Conservation (phyloP, 2,888 invertebrate species). For the Hydraecia micacea region DNA sequence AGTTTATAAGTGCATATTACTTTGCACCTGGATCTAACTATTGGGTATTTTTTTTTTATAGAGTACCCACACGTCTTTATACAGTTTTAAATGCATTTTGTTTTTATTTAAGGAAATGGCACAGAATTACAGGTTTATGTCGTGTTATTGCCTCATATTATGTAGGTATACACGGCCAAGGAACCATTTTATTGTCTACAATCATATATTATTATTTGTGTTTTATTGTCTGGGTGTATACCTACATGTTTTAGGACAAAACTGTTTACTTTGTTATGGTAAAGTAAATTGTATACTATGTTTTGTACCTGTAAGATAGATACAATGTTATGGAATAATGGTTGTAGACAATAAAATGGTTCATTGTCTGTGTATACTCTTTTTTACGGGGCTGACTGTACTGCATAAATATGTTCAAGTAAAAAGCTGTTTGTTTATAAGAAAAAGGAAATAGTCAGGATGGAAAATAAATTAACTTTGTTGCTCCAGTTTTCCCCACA, state of each 20-base stretch:
- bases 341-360: not conserved
- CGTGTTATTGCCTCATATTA: not conserved
- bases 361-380: not conserved
- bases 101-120: not conserved
- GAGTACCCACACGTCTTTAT: not conserved
- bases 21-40: conserved; percentile 26
- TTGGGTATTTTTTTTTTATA: conserved; percentile 14
- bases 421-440: not conserved
- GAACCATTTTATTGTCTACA: not conserved
- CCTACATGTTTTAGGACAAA: not conserved
- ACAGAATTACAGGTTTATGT: not conserved
- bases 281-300: not conserved
- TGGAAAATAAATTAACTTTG: conserved; percentile 37
- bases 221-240: not conserved
- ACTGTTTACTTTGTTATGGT: not conserved
- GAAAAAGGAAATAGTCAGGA: not conserved
- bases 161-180: not conserved
- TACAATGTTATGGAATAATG: not conserved
- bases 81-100: conserved; percentile 1
- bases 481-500: conserved; percentile 24
- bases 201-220: not conserved
- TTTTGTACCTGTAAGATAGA: not conserved
- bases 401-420: not conserved
- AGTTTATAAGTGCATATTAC: conserved; percentile 12
- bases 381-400: not conserved